Percentiles rank a stretch among this genome's conserved stretches.
Conservation (phyloP, 2,113 vertebrate genomes). For the Dromiciops gliroides region DNA sequence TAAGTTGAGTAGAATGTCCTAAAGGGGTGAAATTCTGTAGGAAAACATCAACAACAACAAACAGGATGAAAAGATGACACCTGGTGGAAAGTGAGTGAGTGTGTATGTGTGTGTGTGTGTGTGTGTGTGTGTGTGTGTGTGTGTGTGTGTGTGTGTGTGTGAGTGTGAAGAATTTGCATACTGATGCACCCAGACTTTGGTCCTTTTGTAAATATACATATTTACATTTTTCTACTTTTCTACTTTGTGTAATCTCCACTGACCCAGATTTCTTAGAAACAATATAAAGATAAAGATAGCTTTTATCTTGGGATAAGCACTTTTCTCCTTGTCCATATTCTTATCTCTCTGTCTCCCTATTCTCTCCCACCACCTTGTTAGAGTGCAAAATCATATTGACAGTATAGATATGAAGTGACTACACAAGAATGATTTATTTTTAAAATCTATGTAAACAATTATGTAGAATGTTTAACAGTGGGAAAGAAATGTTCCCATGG, state of each 20-base stretch:
- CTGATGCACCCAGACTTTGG: background rate
- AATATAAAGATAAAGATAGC: background rate
- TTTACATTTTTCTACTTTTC: background rate
- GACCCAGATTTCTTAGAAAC: background rate
- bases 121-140: background rate
- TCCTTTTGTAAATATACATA: background rate
- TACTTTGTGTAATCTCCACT: background rate
- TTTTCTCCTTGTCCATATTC: background rate
- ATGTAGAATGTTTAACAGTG: conserved; percentile 64
- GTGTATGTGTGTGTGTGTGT: background rate
- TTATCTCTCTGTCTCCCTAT: conserved; percentile 17
- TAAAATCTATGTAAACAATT: conserved; percentile 57
- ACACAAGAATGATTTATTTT: conserved; percentile 53
- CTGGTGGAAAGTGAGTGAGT: background rate
- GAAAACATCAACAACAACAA: conserved; percentile 16
- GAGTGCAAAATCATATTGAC: conserved; percentile 44
- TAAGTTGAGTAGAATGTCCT: conserved; percentile 18
- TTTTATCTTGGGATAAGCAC: conserved; percentile 12
- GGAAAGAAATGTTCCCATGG: conserved; percentile 43
- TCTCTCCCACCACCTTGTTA: conserved; percentile 26
- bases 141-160: no score
- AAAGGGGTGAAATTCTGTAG: conserved; percentile 12
- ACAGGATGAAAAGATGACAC: conserved; percentile 18
- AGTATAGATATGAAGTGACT: conserved; percentile 47
- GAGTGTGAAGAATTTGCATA: background rate